Evolutionary conservation across 1,140 invertebrate genomes (phyloP), one percentile per base, ranked within the genome.

Genomic region (Epicauta chinensis): DNA sequence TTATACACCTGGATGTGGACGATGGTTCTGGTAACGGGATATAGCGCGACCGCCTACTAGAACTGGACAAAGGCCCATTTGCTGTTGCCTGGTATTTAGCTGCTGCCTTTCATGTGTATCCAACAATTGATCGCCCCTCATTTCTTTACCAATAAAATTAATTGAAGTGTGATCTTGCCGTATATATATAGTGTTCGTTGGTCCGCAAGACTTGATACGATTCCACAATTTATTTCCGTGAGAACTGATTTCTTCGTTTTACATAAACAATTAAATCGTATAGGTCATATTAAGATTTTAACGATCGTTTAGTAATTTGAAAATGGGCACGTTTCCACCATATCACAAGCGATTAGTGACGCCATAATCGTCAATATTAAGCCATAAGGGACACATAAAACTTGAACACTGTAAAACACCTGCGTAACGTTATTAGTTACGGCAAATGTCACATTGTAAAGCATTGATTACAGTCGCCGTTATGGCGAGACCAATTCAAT

Each of bases 101-200:
- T n/a, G 6, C 7, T 23, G 23, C 23, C 23, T 2, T 23, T 7
- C 7, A 23, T n/a, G n/a, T n/a, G n/a, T 5, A 36, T 15, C 4
- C 35, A 36, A 36, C 14, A 36, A 36, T 36, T 36, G 35, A 4
- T 36, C 5, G 35, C n/a, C 35, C 35, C 14, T 5, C 14, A 5
- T 36, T 13, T 36, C 1, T 10, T 10, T 36, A 15, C 23, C 23
- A 23, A 23, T 23, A 23, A 47, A 47, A 53, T 43, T 53, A 53
- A 53, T 53, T 53, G 51, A 53, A 53, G 51, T 53, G 51, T 53
- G 51, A 53, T 53, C 51, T 53, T 23, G 23, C 35, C 51, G 51
- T 42, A 37, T 53, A 43, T 53, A 3, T 23, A 23, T 36, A 44
- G 23, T 53, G 51, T 37, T 53, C 45, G 39, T 47, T 47, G 43